A percentile compares a stretch with the other conserved stretches of the same genome.
Conservation (phyloP, 2,888 invertebrate species). For the Acrobasis consociella region DNA sequence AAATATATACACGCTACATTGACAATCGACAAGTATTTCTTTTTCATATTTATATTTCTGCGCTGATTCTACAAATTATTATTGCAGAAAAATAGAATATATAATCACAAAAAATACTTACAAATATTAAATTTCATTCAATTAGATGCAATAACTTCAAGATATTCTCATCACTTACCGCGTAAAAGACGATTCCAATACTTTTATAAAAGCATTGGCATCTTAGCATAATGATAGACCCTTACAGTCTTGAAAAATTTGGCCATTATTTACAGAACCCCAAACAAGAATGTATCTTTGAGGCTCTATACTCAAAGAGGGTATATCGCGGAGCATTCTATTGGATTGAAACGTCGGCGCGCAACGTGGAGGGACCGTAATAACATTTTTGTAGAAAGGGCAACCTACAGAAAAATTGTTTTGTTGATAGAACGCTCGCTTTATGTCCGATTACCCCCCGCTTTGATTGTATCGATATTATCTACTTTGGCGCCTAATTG, state of each 20-base stretch:
- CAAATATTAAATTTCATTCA: too few species aligned
- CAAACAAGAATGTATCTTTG: slow-evolving; percentile 55
- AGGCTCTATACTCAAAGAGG: slow-evolving; percentile 49
- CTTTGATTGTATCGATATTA: slow-evolving; percentile 56
- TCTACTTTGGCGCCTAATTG: slow-evolving; percentile 20
- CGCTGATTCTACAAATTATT: too few species aligned
- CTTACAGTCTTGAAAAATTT: slow-evolving; percentile 18
- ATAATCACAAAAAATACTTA: too few species aligned
- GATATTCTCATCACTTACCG: background rate
- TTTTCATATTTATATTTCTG: too few species aligned
- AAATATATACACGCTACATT: too few species aligned
- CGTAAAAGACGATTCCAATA: background rate
- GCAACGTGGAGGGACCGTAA: slow-evolving; percentile 64
- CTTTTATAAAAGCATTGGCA: background rate
- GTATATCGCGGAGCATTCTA: slow-evolving; percentile 60
- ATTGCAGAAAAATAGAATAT: too few species aligned
- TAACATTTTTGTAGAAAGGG: slow-evolving; percentile 67
- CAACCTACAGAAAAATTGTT: slow-evolving; percentile 65
- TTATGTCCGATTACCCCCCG: slow-evolving; percentile 64
- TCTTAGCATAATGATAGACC: slow-evolving; percentile 11
- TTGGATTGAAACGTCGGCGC: slow-evolving; percentile 68
- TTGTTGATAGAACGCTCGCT: slow-evolving; percentile 58
- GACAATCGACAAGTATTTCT: too few species aligned
- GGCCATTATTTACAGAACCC: slow-evolving; percentile 37
- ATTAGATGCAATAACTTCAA: background rate